These are phyloP conservation scores for Neuroscelio doddi DNA, from an alignment of 2,888 invertebrate species.

Conservation along the genomic window DNA sequence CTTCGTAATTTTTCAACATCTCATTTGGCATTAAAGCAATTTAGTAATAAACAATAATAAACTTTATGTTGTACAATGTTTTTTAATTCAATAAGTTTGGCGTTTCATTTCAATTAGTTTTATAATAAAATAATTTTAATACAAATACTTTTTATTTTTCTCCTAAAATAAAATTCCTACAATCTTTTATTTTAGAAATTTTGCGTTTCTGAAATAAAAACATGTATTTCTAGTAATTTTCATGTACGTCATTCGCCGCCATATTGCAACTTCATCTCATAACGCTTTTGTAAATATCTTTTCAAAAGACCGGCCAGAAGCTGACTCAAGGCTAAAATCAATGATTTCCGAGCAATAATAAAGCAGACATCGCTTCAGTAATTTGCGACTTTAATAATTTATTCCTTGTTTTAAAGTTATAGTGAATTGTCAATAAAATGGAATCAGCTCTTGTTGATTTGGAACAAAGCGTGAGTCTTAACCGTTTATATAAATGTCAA, in stretches of 20 bases:
- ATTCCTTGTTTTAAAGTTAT: conserved; percentile 10
- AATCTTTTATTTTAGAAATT: too few relatives aligned
- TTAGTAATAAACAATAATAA: too few relatives aligned
- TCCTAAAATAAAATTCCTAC: conserved; percentile 2
- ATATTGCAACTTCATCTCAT: neutral
- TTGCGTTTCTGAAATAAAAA: neutral
- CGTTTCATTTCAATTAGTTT: too few relatives aligned
- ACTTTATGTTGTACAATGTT: neutral
- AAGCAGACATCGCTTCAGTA: conserved; percentile 20
- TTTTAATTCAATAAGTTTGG: too few relatives aligned
- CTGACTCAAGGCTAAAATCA: conserved; percentile 38
- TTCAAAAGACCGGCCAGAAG: conserved; percentile 8
- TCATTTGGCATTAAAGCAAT: too few relatives aligned
- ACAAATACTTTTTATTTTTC: neutral
- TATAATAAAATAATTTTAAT: neutral
- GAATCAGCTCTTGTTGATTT: conserved; percentile 64
- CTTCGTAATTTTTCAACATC: too few relatives aligned
- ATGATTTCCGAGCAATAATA: conserved; percentile 36
- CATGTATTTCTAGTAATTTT: neutral
- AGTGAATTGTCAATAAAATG: conserved; percentile 51
- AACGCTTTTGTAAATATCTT: neutral
- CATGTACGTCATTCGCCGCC: neutral
- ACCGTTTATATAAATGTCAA: too few relatives aligned
- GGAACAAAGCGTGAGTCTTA: conserved; percentile 63
- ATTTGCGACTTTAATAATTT: neutral